Evolutionary conservation across 2,888 invertebrate species (phyloP).

Genomic region (Timandra comae): DNA sequence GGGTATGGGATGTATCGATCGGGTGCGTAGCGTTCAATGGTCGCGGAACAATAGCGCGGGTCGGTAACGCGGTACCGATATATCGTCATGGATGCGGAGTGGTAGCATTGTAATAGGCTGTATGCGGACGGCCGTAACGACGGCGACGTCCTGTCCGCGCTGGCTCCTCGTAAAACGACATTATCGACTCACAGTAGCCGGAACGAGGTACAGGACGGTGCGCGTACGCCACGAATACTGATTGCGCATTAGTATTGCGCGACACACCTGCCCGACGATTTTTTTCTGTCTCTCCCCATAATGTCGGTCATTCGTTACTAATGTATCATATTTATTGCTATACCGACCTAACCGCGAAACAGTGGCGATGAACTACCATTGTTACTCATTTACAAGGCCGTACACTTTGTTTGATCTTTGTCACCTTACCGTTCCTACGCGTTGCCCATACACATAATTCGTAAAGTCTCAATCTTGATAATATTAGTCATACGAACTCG

Average conservation of each 20-base stretch:
- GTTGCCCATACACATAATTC: conserved; percentile 1
- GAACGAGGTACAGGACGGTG: conserved; percentile 76
- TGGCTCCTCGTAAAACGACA: conserved; percentile 74
- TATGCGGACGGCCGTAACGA: conserved; percentile 62
- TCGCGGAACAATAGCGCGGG: conserved; percentile 44
- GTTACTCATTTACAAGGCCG: conserved; percentile 54
- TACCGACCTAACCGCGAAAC: conserved; percentile 44
- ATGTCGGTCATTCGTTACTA: conserved; percentile 73
- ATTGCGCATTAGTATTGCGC: conserved; percentile 74
- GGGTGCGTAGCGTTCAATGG: conserved; percentile 49
- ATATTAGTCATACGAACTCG: conserved; percentile 35
- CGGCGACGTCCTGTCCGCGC: conserved; percentile 75
- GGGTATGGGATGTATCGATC: conserved; percentile 32
- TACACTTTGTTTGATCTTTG: conserved; percentile 38
- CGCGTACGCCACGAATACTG: conserved; percentile 68
- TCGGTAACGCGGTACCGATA: conserved; percentile 44
- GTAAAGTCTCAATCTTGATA: conserved; percentile 25
- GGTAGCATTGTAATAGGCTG: conserved; percentile 72
- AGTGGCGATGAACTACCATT: conserved; percentile 54
- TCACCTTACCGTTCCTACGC: conserved; percentile 10
- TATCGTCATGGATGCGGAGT: conserved; percentile 53
- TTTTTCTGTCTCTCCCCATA: conserved; percentile 71
- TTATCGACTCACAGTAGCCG: conserved; percentile 76
- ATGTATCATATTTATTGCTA: conserved; percentile 72
- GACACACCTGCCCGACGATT: conserved; percentile 71